Percentiles rank a stretch among this genome's conserved stretches.
Conservation (phyloP, 2,888 invertebrate genomes). For the Digitonthophagus gazella region DNA sequence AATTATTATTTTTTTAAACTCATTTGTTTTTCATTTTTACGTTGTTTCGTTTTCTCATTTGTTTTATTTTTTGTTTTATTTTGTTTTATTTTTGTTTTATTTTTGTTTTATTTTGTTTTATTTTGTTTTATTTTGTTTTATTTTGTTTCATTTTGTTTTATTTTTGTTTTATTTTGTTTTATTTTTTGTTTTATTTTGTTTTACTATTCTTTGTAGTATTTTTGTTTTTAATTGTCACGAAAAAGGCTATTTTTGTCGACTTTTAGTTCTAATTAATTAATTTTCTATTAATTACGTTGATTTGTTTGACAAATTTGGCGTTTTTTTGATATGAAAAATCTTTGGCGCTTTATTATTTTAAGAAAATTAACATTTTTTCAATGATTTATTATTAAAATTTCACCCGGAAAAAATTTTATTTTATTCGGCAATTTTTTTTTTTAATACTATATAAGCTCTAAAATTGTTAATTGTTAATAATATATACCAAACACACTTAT, state of each 20-base stretch:
- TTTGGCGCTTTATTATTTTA: constrained; percentile 16
- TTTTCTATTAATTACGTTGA: not conserved
- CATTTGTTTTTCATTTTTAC: too few relatives aligned
- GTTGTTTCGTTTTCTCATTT: too few relatives aligned
- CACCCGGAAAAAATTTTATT: not conserved
- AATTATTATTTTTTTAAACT: too few relatives aligned
- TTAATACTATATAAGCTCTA: not conserved
- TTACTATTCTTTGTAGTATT: too few relatives aligned
- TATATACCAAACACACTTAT: not conserved
- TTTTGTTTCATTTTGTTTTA: constrained; percentile 16
- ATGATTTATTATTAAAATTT: not conserved
- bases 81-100: too few relatives aligned
- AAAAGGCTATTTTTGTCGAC: not conserved
- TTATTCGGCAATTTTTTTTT: not conserved
- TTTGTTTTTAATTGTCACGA: not conserved
- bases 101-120: not conserved
- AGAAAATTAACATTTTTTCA: not conserved
- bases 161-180: too few relatives aligned
- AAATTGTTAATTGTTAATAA: not conserved
- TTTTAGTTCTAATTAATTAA: not conserved
- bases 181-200: too few relatives aligned
- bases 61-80: too few relatives aligned
- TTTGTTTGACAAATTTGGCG: not conserved
- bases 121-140: constrained; percentile 17
- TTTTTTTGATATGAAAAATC: constrained; percentile 10